Evolutionary conservation across 1,140 invertebrate species (phyloP).

Genomic region (Gonioctena quinquepunctata): DNA sequence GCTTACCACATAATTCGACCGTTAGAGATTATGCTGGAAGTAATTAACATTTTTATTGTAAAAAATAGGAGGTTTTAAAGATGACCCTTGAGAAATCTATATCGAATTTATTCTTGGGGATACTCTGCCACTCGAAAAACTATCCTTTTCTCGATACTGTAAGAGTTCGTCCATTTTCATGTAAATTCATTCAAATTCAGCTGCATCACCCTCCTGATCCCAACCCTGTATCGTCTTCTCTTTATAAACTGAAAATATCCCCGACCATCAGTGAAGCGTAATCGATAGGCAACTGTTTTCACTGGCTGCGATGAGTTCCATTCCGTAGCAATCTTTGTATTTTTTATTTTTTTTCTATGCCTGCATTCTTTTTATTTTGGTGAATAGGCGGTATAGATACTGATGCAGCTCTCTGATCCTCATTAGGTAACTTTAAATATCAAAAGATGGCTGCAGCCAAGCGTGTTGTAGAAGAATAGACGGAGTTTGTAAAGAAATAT

Average conservation of each 20-base stretch:
- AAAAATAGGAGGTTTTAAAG: too few species aligned
- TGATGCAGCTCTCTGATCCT: constrained; percentile 11
- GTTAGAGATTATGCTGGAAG: too few species aligned
- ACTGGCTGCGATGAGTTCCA: constrained; percentile 9
- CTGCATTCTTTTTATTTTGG: not conserved
- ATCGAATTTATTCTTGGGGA: too few species aligned
- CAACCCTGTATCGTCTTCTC: not conserved
- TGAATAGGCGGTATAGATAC: constrained; percentile 20
- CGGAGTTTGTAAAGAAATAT: constrained; percentile 4
- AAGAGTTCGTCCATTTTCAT: too few species aligned
- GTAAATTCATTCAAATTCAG: not conserved
- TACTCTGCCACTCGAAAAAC: too few species aligned
- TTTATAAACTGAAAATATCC: not conserved
- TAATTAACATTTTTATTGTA: too few species aligned
- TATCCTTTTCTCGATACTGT: too few species aligned
- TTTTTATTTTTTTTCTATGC: constrained; percentile 16
- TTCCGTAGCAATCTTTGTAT: constrained; percentile 14
- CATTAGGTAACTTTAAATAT: constrained; percentile 21
- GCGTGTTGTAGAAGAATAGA: constrained; percentile 10
- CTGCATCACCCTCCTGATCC: not conserved
- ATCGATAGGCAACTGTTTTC: constrained; percentile 18
- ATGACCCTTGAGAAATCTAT: too few species aligned
- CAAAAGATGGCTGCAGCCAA: constrained; percentile 15
- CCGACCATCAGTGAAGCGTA: constrained; percentile 2
- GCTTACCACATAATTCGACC: too few species aligned